A percentile compares a stretch with the other conserved stretches of the same genome.
These are phyloP conservation scores for Calypte anna DNA, from an alignment of 2,113 vertebrate genomes.

Conservation along the genomic window DNA sequence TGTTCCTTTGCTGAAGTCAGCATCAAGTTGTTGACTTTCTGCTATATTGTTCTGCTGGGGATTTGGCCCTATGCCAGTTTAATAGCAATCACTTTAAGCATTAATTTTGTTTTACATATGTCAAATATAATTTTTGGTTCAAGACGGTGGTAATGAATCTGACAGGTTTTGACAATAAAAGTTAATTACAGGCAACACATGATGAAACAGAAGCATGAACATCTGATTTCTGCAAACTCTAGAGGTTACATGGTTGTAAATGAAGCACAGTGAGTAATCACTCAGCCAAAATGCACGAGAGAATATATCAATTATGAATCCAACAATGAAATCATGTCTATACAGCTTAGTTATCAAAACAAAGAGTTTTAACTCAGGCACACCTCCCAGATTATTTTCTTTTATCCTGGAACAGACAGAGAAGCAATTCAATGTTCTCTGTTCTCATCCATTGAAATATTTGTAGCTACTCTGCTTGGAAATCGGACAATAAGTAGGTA, in stretches of 20 bases:
- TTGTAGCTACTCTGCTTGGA: not conserved
- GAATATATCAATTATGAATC: slow-evolving; percentile 41
- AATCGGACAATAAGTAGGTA: not conserved
- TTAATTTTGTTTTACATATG: slow-evolving; percentile 14
- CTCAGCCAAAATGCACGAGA: slow-evolving; percentile 22
- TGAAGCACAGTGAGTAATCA: slow-evolving; percentile 34
- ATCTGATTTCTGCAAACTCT: slow-evolving; percentile 49
- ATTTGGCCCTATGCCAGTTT: not conserved
- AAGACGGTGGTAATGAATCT: slow-evolving; percentile 2
- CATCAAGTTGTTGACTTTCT: too few species aligned
- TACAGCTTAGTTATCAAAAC: not conserved
- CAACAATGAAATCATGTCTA: slow-evolving; percentile 6
- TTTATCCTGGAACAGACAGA: not conserved
- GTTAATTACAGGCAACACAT: slow-evolving; percentile 40
- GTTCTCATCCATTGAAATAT: not conserved
- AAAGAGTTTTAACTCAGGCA: not conserved
- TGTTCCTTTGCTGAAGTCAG: not conserved
- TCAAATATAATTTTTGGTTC: slow-evolving; percentile 22
- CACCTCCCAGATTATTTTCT: not conserved
- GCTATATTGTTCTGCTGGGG: not conserved
- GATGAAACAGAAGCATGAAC: slow-evolving; percentile 28
- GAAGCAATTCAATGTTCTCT: not conserved
- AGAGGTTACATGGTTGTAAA: not conserved
- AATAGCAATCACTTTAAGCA: slow-evolving; percentile 29
- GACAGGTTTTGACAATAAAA: slow-evolving; percentile 39